Conservation (phyloP, 2,888 invertebrate species). For the Agrypnus murinus region DNA sequence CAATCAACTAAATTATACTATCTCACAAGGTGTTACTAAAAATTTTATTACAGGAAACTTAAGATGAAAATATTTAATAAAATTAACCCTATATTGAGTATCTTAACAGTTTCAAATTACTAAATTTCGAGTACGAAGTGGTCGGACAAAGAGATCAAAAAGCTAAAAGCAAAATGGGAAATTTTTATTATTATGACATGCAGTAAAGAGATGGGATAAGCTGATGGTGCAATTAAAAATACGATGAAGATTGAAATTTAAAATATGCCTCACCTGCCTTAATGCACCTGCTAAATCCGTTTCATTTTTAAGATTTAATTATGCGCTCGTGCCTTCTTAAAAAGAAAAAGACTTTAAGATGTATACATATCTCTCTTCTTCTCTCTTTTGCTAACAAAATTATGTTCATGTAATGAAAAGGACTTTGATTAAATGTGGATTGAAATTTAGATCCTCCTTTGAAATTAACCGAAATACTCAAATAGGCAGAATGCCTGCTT, state of each 20-base stretch:
- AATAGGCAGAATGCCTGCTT: too few relatives aligned
- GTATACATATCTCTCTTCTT: neutral
- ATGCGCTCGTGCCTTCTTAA: slow-evolving; percentile 18
- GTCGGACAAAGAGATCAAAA: neutral
- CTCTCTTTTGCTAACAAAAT: neutral
- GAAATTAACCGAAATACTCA: too few relatives aligned
- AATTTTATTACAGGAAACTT: too few relatives aligned
- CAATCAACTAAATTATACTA: slow-evolving; percentile 12
- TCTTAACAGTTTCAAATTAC: too few relatives aligned
- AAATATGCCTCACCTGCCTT: slow-evolving; percentile 46
- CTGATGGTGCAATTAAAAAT: slow-evolving; percentile 36
- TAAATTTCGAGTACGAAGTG: too few relatives aligned
- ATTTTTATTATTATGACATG: slow-evolving; percentile 10
- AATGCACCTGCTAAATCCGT: slow-evolving; percentile 45
- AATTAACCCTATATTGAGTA: too few relatives aligned
- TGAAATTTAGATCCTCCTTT: too few relatives aligned
- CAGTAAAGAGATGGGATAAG: slow-evolving; percentile 1
- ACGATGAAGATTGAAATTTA: slow-evolving; percentile 43
- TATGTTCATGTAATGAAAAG: slow-evolving; percentile 4
- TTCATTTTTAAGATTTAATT: slow-evolving; percentile 47
- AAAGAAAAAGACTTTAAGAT: neutral
- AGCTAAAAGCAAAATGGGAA: slow-evolving; percentile 5
- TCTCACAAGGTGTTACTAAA: slow-evolving; percentile 13
- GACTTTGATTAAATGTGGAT: too few relatives aligned
- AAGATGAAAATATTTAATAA: too few relatives aligned